Evolutionary conservation across 2,888 invertebrate genomes (phyloP).

Genomic region (Coenonympha glycerion): DNA sequence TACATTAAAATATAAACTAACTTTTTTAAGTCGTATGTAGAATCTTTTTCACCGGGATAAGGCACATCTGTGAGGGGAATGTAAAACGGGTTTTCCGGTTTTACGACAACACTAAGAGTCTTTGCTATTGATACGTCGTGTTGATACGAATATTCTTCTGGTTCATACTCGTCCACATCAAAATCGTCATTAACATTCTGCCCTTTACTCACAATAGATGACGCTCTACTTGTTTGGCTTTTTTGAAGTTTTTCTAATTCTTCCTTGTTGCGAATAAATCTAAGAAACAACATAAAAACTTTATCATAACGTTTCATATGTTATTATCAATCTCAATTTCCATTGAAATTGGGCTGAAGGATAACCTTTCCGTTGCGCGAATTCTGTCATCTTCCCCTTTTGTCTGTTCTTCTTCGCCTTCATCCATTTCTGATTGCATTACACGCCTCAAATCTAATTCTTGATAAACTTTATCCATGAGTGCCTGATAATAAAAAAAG

Average conservation of each 20-base stretch:
- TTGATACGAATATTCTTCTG: slow-evolving; percentile 43
- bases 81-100: slow-evolving; percentile 46
- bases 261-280: slow-evolving; percentile 52
- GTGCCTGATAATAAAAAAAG: slow-evolving; percentile 33
- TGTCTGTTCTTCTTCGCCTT: slow-evolving; percentile 33
- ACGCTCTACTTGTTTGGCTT: slow-evolving; percentile 25
- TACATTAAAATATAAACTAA: too few species aligned
- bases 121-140: slow-evolving; percentile 34
- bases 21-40: slow-evolving; percentile 58
- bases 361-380: slow-evolving; percentile 46
- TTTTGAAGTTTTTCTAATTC: slow-evolving; percentile 48
- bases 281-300: too few species aligned
- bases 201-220: slow-evolving; percentile 25
- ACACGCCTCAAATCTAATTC: slow-evolving; percentile 39
- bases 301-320: not conserved
- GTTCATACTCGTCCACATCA: slow-evolving; percentile 47
- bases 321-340: not conserved
- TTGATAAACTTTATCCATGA: slow-evolving; percentile 44
- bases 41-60: slow-evolving; percentile 58
- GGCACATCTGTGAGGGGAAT: slow-evolving; percentile 58
- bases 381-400: slow-evolving; percentile 28
- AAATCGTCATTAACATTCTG: slow-evolving; percentile 48
- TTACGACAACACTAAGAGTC: slow-evolving; percentile 33
- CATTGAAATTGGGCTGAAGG: not conserved
- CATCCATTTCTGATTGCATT: slow-evolving; percentile 32